These are phyloP conservation scores for Acanthurus leucopareius DNA, from an alignment of 2,797 vertebrate genomes.

Conservation along the genomic window DNA sequence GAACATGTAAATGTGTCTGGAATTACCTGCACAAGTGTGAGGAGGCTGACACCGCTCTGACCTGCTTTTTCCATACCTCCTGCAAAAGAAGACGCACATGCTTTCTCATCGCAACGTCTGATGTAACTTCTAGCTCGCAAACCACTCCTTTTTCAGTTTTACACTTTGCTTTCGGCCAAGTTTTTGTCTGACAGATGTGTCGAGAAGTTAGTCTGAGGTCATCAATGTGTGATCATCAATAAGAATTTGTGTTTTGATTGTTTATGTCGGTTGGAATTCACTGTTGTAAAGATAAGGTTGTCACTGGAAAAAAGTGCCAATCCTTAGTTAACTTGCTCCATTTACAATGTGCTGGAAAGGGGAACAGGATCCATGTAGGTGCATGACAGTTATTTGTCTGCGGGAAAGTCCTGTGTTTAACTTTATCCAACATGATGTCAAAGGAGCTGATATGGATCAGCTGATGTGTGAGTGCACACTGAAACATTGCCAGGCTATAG, in stretches of 20 bases:
- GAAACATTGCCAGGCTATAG: background rate
- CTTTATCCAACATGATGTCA: constrained; percentile 14
- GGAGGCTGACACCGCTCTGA: constrained; percentile 40
- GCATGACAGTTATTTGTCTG: constrained; percentile 46
- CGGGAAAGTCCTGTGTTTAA: constrained; percentile 38
- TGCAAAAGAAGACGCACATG: constrained; percentile 14
- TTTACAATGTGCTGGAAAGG: constrained; percentile 35
- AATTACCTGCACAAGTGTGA: constrained; percentile 20
- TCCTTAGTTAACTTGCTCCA: constrained; percentile 11
- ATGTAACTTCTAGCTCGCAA: constrained; percentile 33
- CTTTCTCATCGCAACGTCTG: constrained; percentile 19
- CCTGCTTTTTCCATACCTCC: constrained; percentile 54
- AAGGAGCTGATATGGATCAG: constrained; percentile 50
- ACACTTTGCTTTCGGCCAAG: background rate
- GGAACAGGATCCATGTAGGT: constrained; percentile 42
- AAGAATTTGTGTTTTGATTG: constrained; percentile 5
- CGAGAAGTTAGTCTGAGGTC: background rate
- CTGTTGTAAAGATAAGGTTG: background rate
- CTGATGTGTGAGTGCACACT: constrained; percentile 25
- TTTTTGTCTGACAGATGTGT: constrained; percentile 8
- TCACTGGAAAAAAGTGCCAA: constrained; percentile 4
- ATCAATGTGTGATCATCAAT: background rate
- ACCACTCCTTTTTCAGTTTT: background rate
- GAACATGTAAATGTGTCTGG: background rate
- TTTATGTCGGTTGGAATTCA: background rate